phyloP scores from a whole-genome alignment of 30 jellyfish, hydroid and myxozoan genomes.

The Turritopsis rubra region DNA sequence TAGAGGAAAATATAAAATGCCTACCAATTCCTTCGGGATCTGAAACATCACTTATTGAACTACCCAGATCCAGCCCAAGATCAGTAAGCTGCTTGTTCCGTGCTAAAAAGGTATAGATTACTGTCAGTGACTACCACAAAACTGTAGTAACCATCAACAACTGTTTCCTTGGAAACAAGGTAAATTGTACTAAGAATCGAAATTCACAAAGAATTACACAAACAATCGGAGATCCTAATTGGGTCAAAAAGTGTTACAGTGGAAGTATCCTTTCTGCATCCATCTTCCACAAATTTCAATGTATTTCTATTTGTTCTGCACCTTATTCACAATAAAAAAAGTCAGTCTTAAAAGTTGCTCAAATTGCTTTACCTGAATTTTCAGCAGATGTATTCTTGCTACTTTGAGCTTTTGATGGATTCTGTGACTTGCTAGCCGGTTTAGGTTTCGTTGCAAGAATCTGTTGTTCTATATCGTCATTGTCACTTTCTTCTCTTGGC shows the following conservation, averaged over 20 bases:
- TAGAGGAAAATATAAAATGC: background rate
- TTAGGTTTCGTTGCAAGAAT: background rate
- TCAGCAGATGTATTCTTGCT: background rate
- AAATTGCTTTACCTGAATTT: background rate
- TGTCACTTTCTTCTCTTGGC: constrained; percentile 3
- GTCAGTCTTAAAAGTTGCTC: too few relatives aligned
- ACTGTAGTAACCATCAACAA: too few relatives aligned
- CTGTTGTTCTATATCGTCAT: background rate
- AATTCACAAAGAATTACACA: too few relatives aligned
- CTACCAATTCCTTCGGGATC: constrained; percentile 48
- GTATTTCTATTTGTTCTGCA: too few relatives aligned
- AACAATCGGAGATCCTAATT: too few relatives aligned
- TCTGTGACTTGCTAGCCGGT: background rate
- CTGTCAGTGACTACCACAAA: too few relatives aligned
- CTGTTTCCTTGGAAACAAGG: too few relatives aligned
- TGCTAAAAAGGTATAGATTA: background rate
- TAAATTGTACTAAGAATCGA: too few relatives aligned
- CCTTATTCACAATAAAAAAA: too few relatives aligned
- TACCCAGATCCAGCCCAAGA: constrained; percentile 60
- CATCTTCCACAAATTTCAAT: too few relatives aligned
- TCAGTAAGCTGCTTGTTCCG: background rate
- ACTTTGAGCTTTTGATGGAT: background rate
- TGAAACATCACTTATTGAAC: constrained; percentile 51
- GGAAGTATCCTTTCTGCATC: too few relatives aligned
- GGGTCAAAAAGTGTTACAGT: too few relatives aligned